These are phyloP conservation scores for Idaea dimidiata DNA, from an alignment of 2,888 invertebrate species.

Conservation along the genomic window DNA sequence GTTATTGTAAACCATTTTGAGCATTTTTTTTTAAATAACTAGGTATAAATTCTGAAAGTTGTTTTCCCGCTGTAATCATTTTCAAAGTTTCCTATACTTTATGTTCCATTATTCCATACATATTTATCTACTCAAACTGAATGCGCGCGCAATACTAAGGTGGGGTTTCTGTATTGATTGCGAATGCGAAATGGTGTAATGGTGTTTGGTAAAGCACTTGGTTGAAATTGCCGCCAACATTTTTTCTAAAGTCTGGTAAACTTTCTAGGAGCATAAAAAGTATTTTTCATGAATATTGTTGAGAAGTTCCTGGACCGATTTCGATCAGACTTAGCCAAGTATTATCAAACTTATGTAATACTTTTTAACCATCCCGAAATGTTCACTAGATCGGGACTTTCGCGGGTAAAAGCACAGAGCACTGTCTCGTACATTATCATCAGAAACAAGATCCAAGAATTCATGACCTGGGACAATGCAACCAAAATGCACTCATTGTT, in stretches of 20 bases:
- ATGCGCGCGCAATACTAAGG: slow-evolving; percentile 65
- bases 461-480: neutral
- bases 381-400: no score
- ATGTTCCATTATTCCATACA: neutral
- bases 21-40: neutral
- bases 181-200: slow-evolving; percentile 9
- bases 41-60: neutral
- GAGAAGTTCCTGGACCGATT: no score
- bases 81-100: slow-evolving; percentile 6
- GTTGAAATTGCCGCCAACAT: slow-evolving; percentile 9
- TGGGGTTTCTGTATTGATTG: slow-evolving; percentile 69
- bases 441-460: neutral
- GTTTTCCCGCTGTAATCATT: neutral
- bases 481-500: slow-evolving; percentile 66
- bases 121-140: slow-evolving; percentile 5
- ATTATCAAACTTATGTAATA: no score
- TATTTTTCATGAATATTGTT: no score
- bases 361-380: no score
- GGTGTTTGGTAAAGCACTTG: neutral
- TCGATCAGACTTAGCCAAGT: no score
- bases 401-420: no score
- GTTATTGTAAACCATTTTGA: neutral
- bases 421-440: neutral
- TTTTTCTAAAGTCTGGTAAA: neutral
- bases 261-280: no score